A percentile compares a stretch with the other conserved stretches of the same genome.
Evolutionary conservation across 2,113 vertebrate genomes (phyloP).

Genomic region (Suricata suricatta): DNA sequence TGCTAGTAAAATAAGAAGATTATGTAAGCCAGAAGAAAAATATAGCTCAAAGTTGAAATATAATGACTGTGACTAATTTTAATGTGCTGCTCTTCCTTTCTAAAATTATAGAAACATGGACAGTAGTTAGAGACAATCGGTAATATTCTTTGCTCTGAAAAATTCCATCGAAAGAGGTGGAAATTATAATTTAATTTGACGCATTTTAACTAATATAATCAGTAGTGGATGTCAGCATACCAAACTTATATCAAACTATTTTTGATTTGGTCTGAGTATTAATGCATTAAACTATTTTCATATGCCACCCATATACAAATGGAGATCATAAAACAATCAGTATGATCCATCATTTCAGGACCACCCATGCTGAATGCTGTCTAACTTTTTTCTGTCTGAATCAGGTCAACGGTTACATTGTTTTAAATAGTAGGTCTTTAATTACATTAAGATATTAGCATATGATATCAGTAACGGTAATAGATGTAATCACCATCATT

Average conservation of each 20-base stretch:
- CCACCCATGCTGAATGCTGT: neutral
- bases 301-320: slow-evolving; percentile 19
- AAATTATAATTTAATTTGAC: slow-evolving; percentile 76
- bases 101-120: slow-evolving; percentile 86
- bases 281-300: slow-evolving; percentile 47
- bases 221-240: slow-evolving; percentile 85
- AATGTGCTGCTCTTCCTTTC: slow-evolving; percentile 86
- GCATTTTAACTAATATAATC: slow-evolving; percentile 66
- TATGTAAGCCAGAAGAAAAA: slow-evolving; percentile 70
- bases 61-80: slow-evolving; percentile 88
- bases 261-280: slow-evolving; percentile 82
- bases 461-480: neutral
- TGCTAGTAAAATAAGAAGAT: slow-evolving; percentile 70
- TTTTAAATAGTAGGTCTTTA: neutral
- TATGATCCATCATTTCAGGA: slow-evolving; percentile 33
- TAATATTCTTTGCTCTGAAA: slow-evolving; percentile 84
- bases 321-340: slow-evolving; percentile 39
- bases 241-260: slow-evolving; percentile 79
- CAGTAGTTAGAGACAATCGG: slow-evolving; percentile 84
- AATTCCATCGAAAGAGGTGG: slow-evolving; percentile 81
- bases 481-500: slow-evolving; percentile 23
- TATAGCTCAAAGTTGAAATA: slow-evolving; percentile 80
- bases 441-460: slow-evolving; percentile 48
- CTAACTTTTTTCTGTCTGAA: neutral
- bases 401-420: slow-evolving; percentile 61